Evolutionary conservation across 2,888 invertebrate genomes (phyloP), one percentile per base, ranked within the genome.

Genomic region (Crepidodera aurea): DNA sequence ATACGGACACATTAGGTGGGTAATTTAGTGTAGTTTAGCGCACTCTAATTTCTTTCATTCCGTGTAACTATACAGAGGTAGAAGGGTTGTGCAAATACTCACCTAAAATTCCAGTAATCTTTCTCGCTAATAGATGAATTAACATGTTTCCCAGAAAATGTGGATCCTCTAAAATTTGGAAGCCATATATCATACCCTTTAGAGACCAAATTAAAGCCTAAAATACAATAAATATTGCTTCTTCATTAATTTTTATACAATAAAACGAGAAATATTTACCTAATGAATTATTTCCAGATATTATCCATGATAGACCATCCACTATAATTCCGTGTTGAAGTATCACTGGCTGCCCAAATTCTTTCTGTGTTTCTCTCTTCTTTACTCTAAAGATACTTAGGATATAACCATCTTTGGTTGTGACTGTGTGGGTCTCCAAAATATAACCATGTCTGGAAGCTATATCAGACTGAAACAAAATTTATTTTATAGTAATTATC

Each of bases 321-420:
- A 64, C 67, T 0, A 62, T 59, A 15, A 72, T 42, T 12, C 73
- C 73, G 56, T 73, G 73, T 22, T 71, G 68, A 13, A 73, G 44
- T 12, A 73, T 27, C 4, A 71, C 62, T 5, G 71, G 69, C n/a
- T 56, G 62, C 57, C 63, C 54, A 57, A 53, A 59, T 10, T 12
- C 1, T 1, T 22, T 40, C 5, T 42, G 39, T n/a, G 32, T 39
- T 0, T 50, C 51, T 16, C 64, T 65, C 27, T 66, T 51, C 7
- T 16, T 39, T 15, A 73, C 42, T 44, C 72, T 57, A 60, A 67
- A 69, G n/a, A 72, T 34, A 1, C 87, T 88, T 39, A 94, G 82
- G 40, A 93, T 84, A 76, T 91, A 95, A 1, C 93, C 93, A 78
- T 94, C 94, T 13, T 86, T 83, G 0, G 94, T 94, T n/a, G 84